Base-by-base conservation (phyloP, 2,797 vertebrate genomes). In the Nyctibius grandis region DNA sequence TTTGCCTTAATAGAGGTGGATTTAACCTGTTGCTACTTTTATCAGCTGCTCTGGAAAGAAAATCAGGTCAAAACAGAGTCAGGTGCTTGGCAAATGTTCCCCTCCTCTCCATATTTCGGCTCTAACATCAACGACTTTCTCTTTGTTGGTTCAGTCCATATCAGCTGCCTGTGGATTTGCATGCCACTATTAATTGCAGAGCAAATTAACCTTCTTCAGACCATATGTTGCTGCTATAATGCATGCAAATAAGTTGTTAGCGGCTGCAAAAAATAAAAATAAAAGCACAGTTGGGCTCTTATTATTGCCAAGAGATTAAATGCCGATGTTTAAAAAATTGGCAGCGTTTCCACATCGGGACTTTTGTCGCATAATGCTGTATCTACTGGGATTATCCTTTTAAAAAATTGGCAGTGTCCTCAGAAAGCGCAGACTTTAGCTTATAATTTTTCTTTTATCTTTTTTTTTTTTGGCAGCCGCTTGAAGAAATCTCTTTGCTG, bases 341-440 rank as follows among this genome's bases (percentile, higher is more conserved):
- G 97, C 96, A 84, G 26, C 0, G 0, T 54, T 80, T 96, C 94
- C 97, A 95, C 89, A 42, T 15, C 0, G 2, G 77, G 93, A 94
- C 67, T 90, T 76, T 57, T 72, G 78, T 88, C 84, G 5, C 75
- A 38, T 67, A 92, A 89, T 22, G 80, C 48, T 79, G 9, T 93
- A 96, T 97, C 96, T 96, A 26, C 65, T 56, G 88, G 96, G 95
- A 97, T 96, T 96, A 97, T 95, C 78, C 91, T 89, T 82, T 64
- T 76, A 69, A 94, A 94, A 94, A 96, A 88, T 86, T 96, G 96
- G 85, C 95, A 26, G 3, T 44, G 90, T 96, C 95, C 88, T 85
- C 15, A 19, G 69, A 96, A 91, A 85, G 40, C 42, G n/a, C 63
- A 87, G 88, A 79, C 42, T 83, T 65, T 78, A 86, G 54, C n/a